Base-by-base conservation (phyloP, 2,888 invertebrate genomes). In the Andrena minutula region DNA sequence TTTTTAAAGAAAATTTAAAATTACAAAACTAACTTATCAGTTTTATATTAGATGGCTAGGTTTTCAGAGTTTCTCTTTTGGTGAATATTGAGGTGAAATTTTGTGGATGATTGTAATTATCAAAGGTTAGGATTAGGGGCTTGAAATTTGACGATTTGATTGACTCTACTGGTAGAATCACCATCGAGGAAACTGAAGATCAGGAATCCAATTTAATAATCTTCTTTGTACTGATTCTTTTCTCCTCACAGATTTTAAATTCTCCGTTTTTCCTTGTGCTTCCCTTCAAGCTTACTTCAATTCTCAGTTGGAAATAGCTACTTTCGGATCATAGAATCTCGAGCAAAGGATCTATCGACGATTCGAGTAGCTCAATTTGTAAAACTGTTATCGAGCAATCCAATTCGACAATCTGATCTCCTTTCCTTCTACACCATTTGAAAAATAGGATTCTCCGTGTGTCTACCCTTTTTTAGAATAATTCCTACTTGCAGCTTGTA, bases 71-170 rank as follows among this genome's bases (percentile, higher is more conserved):
- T 35, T 10, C 28, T 4, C 35, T 69, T 61, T 61, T 28, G 10
- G 1, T 60, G 8, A 23, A 49, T 61, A 53, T 41, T 12, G 26
- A 6, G 5, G 6, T 6, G 28, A 35, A 28, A 23, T 35, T 75
- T 75, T 51, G 28, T 23, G 41, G 28, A 35, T 49, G 32, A n/a
- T 32, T 20, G 28, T 26, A 20, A n/a, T 75, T 69, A 7, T 10
- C 16, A 10, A 26, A 51, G 20, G 60, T 61, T 51, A 28, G 16
- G 23, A 26, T 12, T 41, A 12, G 3, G 41, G 41, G 41, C 41
- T 41, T 12, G 41, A 12, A 41, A 41, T 12, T 12, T 41, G 41
- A n/a, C 2, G n/a, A n/a, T 53, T 35, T 12, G n/a, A 26, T 35
- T 51, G 12, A 56, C 26, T 47, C 23, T 23, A 32, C 8, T 32